Percentiles rank a stretch among this genome's conserved stretches.
Evolutionary conservation across 2,888 invertebrate species (phyloP).

Genomic region (Platycheirus albimanus): DNA sequence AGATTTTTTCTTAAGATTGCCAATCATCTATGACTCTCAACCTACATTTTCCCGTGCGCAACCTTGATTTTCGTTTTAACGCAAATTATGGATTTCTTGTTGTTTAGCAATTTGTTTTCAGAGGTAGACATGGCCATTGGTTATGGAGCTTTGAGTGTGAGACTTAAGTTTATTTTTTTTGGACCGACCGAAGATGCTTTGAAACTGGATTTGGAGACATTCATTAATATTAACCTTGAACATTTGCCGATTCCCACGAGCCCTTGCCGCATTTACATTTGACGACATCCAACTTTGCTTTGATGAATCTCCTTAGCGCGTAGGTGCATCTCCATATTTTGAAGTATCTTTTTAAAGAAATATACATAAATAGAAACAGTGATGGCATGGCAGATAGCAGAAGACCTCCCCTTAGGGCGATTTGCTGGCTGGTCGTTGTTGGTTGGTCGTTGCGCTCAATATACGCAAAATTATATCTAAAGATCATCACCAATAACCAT

Average conservation of each 20-base stretch:
- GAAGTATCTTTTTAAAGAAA: neutral
- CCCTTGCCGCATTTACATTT: constrained; percentile 19
- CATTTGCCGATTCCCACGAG: constrained; percentile 9
- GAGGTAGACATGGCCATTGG: constrained; percentile 46
- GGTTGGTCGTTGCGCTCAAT: constrained; percentile 48
- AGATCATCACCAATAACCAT: constrained; percentile 45
- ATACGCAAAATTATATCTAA: constrained; percentile 27
- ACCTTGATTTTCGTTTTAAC: constrained; percentile 71
- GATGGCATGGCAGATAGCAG: constrained; percentile 10
- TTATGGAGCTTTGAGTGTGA: constrained; percentile 23
- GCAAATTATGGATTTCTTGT: constrained; percentile 68
- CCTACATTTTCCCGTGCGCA: constrained; percentile 66
- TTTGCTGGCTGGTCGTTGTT: too few relatives aligned
- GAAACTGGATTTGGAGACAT: constrained; percentile 27
- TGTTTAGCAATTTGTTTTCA: constrained; percentile 58
- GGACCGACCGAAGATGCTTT: constrained; percentile 45
- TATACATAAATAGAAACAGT: constrained; percentile 5
- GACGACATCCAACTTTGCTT: neutral
- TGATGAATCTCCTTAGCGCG: neutral
- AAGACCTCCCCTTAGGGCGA: constrained; percentile 55
- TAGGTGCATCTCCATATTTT: constrained; percentile 22
- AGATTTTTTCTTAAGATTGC: constrained; percentile 52
- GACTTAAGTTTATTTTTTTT: constrained; percentile 12
- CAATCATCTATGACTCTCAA: constrained; percentile 65
- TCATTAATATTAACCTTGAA: constrained; percentile 9